Percentiles rank a stretch among this genome's conserved stretches.
phyloP scores from a whole-genome alignment of 2,888 invertebrate genomes.

The Seladonia tumulorum region DNA sequence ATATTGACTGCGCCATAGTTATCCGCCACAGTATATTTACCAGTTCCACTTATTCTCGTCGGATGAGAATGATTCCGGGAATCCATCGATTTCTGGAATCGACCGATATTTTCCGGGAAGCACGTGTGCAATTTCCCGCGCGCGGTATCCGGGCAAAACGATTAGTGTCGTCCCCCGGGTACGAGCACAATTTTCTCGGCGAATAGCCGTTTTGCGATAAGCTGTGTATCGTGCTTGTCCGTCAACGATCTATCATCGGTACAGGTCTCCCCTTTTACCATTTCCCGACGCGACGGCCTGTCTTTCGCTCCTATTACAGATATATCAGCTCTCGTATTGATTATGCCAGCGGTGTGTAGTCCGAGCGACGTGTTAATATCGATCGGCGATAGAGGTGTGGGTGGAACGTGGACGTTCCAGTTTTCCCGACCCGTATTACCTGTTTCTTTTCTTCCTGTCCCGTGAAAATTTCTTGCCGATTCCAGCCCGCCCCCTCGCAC shows the following conservation, averaged over 20 bases:
- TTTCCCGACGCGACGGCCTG: slow-evolving; percentile 33
- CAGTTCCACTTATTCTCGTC: background rate
- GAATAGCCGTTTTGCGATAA: slow-evolving; percentile 35
- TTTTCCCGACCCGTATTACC: slow-evolving; percentile 66
- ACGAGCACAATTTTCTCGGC: slow-evolving; percentile 17
- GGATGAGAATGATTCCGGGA: background rate
- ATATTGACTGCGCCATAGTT: background rate
- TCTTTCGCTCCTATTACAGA: slow-evolving; percentile 67
- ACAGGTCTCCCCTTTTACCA: slow-evolving; percentile 39
- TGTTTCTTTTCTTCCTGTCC: slow-evolving; percentile 36
- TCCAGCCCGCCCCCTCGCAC: background rate
- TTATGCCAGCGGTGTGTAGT: slow-evolving; percentile 66
- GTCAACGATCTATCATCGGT: slow-evolving; percentile 59
- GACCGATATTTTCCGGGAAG: background rate
- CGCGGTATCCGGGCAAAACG: background rate
- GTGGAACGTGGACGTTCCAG: slow-evolving; percentile 71
- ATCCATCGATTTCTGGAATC: background rate
- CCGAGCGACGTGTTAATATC: slow-evolving; percentile 72
- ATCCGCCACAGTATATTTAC: background rate
- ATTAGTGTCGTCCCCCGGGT: background rate
- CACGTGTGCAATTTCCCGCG: background rate
- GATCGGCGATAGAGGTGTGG: slow-evolving; percentile 71
- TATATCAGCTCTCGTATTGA: slow-evolving; percentile 68
- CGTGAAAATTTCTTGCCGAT: slow-evolving; percentile 39
- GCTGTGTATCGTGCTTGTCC: slow-evolving; percentile 36